Conservation (phyloP, 2,888 invertebrate species). For the Anodontia alba region DNA sequence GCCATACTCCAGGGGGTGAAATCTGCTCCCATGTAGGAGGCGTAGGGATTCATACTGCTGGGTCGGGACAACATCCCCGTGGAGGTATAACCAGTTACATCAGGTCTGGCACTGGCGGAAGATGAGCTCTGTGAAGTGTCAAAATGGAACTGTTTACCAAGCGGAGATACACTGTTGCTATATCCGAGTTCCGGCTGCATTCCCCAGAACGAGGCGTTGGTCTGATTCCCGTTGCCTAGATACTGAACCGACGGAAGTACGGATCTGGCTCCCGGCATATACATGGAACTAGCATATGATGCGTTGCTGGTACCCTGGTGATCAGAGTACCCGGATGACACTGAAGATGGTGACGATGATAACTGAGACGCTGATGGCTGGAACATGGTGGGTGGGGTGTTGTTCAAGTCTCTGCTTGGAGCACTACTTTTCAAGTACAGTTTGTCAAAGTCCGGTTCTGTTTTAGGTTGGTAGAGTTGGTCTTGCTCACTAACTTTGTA, state of each 20-base stretch:
- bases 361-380: slow-evolving; percentile 41
- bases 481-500: slow-evolving; percentile 51
- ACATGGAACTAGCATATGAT: slow-evolving; percentile 58
- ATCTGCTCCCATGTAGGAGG: slow-evolving; percentile 59
- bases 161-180: slow-evolving; percentile 39
- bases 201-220: slow-evolving; percentile 59
- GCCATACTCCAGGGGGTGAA: slow-evolving; percentile 65
- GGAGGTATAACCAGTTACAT: slow-evolving; percentile 42
- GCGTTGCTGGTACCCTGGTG: slow-evolving; percentile 43
- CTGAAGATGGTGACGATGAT: slow-evolving; percentile 46
- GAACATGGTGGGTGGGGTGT: slow-evolving; percentile 52
- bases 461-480: slow-evolving; percentile 40
- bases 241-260: slow-evolving; percentile 62
- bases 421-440: slow-evolving; percentile 47
- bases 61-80: slow-evolving; percentile 48
- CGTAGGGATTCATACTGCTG: slow-evolving; percentile 45
- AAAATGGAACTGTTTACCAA: slow-evolving; percentile 51
- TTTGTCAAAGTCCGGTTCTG: slow-evolving; percentile 47
- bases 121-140: slow-evolving; percentile 52
- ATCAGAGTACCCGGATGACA: slow-evolving; percentile 55
- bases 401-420: slow-evolving; percentile 23
- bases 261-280: slow-evolving; percentile 58
- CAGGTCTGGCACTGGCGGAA: slow-evolving; percentile 41
- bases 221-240: slow-evolving; percentile 56
- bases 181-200: slow-evolving; percentile 59